These are phyloP conservation scores for Cepaea hortensis DNA, from an alignment of 2,888 invertebrate genomes.

Conservation along the genomic window DNA sequence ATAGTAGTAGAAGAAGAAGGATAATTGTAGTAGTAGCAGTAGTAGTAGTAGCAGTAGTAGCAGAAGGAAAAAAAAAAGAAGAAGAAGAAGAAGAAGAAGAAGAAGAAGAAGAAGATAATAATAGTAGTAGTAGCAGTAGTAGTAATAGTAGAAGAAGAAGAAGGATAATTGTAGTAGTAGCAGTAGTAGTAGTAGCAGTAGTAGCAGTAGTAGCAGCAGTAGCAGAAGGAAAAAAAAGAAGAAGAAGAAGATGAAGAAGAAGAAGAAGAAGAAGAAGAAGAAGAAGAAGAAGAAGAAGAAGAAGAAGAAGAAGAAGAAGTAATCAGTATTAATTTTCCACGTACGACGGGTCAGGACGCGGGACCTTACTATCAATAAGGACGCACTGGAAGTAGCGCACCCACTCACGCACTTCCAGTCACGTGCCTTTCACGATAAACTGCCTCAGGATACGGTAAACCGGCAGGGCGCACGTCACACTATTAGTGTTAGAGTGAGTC, in stretches of 20 bases:
- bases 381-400: too few relatives aligned
- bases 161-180: background rate
- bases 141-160: too few relatives aligned
- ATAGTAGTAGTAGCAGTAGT: too few relatives aligned
- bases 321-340: background rate
- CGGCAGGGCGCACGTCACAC: too few relatives aligned
- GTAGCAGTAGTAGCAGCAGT: background rate
- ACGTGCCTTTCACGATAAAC: too few relatives aligned
- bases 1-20: too few relatives aligned
- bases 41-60: background rate
- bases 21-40: background rate
- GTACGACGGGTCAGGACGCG: too few relatives aligned
- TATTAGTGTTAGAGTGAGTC: too few relatives aligned
- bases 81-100: background rate
- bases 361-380: too few relatives aligned
- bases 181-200: background rate
- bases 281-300: background rate
- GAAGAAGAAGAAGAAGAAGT: background rate
- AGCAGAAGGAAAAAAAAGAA: background rate
- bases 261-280: background rate
- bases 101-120: background rate
- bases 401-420: too few relatives aligned
- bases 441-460: too few relatives aligned
- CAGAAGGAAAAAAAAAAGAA: background rate
- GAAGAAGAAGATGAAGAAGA: background rate